Base-by-base conservation (phyloP, 1,140 invertebrate genomes). In the Nomia melanderi region DNA sequence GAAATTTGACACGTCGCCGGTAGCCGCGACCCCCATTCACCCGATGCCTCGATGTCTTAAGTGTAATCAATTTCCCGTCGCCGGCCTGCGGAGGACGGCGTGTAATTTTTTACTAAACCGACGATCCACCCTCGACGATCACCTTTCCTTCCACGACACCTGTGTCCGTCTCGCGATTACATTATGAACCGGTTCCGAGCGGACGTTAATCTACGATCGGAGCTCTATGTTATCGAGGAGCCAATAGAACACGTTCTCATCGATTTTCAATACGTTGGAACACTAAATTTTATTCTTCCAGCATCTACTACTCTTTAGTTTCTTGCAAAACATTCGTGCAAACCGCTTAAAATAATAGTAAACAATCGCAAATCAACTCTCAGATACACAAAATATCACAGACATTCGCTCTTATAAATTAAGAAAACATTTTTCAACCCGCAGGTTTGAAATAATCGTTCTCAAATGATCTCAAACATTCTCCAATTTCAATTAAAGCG, bases 31-130 rank as follows among this genome's bases (percentile, higher is more conserved):
- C 39, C 25, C n/a, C 25, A 31, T 65, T 59, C 59, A 11, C 59
- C 29, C 69, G 60, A 74, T 47, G 69, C 23, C 36, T 50, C 70
- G 39, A 74, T 33, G 60, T 78, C 60, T 57, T 72, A 33, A 44
- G 44, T 62, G 72, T 75, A 79, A 79, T 79, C 77, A 79, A 79
- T 79, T 79, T 79, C 27, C 72, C 71, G 27, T 17, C 54, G 39
- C 6, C 27, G 27, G 54, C 31, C 71, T 79, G 77, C 44, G 27
- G 12, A 67, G 41, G 77, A 79, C 72, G 71, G 64, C 44, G 63
- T 27, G 36, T 60, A 75, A 79, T 79, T 75, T 79, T 79, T 79
- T 79, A 79, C 33, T 44, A 41, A 54, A 41, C 27, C 11, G 29
- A 67, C 23, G 53, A 57, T 50, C 47, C 69, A n/a, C 47, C 47